phyloP scores from a whole-genome alignment of 2,797 vertebrate genomes.

The Carcharodon carcharias region DNA sequence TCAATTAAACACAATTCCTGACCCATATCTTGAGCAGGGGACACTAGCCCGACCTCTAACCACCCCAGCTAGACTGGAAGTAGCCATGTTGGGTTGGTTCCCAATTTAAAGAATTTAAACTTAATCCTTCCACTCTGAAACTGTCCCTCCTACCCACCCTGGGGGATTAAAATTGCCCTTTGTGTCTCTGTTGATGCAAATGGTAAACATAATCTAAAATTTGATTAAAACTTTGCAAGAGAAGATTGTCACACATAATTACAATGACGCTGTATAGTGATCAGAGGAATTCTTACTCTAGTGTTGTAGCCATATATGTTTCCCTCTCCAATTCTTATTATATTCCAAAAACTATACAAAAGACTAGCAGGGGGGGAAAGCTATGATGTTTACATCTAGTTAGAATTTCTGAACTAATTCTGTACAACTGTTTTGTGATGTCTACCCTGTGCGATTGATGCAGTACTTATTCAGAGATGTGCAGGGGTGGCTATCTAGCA shows the following conservation, averaged over 20 bases:
- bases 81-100: neutral
- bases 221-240: neutral
- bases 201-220: neutral
- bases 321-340: neutral
- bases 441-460: neutral
- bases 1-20: neutral
- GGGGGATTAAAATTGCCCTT: neutral
- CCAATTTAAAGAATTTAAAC: neutral
- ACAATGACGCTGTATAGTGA: neutral
- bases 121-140: too few relatives aligned
- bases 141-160: neutral
- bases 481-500: neutral
- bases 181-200: neutral
- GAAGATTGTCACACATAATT: neutral
- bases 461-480: neutral
- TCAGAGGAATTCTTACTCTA: neutral
- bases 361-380: neutral
- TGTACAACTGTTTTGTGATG: neutral
- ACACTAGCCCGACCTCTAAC: neutral
- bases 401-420: neutral
- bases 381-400: neutral
- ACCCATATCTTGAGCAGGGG: neutral
- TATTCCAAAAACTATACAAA: neutral
- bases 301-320: neutral
- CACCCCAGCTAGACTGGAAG: neutral